A percentile compares a stretch with the other conserved stretches of the same genome.
Conservation (phyloP, 2,797 vertebrate genomes). For the Lindbergichthys nudifrons region DNA sequence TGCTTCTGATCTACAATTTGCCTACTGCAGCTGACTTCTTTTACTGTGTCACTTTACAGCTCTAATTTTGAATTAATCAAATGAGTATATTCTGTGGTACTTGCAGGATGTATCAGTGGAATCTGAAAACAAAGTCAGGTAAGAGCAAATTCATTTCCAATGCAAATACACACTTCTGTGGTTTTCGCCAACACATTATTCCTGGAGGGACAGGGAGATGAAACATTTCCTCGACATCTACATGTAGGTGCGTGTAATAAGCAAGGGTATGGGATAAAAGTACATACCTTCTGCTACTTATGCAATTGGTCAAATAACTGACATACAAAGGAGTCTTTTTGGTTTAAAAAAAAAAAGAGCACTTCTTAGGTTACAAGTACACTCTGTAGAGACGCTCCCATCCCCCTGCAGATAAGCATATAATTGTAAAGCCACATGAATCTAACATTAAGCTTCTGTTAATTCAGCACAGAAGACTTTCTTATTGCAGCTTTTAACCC, state of each 20-base stretch:
- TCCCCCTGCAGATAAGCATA: constrained; percentile 1
- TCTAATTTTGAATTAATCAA: constrained; percentile 45
- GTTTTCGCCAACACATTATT: not conserved
- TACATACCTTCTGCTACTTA: not conserved
- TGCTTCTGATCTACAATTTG: constrained; percentile 1
- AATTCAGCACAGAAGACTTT: not conserved
- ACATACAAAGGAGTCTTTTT: not conserved
- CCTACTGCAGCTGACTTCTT: not conserved
- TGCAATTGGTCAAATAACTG: not conserved
- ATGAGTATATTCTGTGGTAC: constrained; percentile 14
- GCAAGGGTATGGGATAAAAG: not conserved
- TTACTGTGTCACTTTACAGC: constrained; percentile 14
- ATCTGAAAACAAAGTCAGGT: not conserved
- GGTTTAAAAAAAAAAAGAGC: not conserved
- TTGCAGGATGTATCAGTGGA: constrained; percentile 5
- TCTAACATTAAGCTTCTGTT: constrained; percentile 24
- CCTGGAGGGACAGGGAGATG: not conserved
- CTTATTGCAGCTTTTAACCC: constrained; percentile 26
- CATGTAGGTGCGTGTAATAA: not conserved
- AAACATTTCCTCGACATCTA: not conserved
- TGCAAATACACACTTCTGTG: constrained; percentile 40
- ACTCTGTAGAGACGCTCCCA: not conserved
- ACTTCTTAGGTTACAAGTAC: not conserved
- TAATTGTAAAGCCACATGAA: not conserved
- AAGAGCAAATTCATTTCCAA: constrained; percentile 17